A percentile compares a stretch with the other conserved stretches of the same genome.
phyloP scores from a whole-genome alignment of 2,113 vertebrate species.

The Rhabdomys dilectus region DNA sequence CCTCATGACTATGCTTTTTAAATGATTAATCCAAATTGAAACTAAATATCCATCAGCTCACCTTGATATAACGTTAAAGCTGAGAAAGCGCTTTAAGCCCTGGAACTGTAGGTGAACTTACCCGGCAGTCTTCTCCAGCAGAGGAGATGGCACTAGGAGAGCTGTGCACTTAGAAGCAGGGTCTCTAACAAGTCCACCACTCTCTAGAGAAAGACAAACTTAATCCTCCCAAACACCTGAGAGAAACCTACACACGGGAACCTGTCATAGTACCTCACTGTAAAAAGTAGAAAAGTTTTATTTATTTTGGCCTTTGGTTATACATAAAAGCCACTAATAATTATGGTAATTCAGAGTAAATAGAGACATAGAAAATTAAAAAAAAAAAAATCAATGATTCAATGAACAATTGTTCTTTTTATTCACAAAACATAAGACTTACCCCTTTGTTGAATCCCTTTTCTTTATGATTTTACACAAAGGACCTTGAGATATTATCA shows the following conservation, averaged over 20 bases:
- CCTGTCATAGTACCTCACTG: constrained; percentile 25
- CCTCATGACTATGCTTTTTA: constrained; percentile 53
- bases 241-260: constrained; percentile 23
- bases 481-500: constrained; percentile 73
- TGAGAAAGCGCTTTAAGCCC: constrained; percentile 35
- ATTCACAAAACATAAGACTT: constrained; percentile 87
- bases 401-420: constrained; percentile 81
- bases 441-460: constrained; percentile 61
- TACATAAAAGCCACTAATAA: constrained; percentile 60
- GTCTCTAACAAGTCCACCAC: constrained; percentile 9
- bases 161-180: background rate
- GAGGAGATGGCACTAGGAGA: constrained; percentile 1
- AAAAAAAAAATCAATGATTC: constrained; percentile 69
- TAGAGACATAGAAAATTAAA: constrained; percentile 67
- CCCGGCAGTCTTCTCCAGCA: background rate
- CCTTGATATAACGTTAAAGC: constrained; percentile 39
- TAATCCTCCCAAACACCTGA: background rate
- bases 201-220: constrained; percentile 33
- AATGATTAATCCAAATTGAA: constrained; percentile 61
- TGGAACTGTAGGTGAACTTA: background rate
- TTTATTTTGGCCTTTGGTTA: constrained; percentile 52
- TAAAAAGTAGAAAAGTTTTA: constrained; percentile 1
- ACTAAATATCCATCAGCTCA: constrained; percentile 53
- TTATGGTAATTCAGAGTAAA: background rate
- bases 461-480: constrained; percentile 75